Conservation (phyloP, 2,888 invertebrate species). For the Nomada goodeniana region DNA sequence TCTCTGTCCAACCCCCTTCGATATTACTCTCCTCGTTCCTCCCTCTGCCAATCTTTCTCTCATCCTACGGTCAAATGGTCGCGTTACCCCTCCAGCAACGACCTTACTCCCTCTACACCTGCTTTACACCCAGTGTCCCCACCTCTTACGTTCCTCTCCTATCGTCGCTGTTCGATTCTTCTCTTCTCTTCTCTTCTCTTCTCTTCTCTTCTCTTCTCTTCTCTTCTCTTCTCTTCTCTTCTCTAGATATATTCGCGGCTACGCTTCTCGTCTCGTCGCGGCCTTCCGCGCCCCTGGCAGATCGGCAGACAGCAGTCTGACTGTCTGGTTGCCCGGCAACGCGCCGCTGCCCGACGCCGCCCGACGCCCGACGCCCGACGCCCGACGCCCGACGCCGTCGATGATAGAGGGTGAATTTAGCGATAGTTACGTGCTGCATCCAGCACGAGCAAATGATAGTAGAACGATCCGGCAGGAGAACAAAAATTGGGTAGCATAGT, state of each 20-base stretch:
- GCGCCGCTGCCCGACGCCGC: constrained; percentile 73
- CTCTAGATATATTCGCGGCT: constrained; percentile 7
- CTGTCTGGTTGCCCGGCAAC: constrained; percentile 82
- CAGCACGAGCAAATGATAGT: constrained; percentile 59
- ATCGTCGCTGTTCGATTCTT: constrained; percentile 25
- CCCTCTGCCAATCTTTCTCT: constrained; percentile 7
- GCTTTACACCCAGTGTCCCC: constrained; percentile 31
- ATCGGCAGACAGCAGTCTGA: constrained; percentile 80
- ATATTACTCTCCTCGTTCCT: constrained; percentile 13
- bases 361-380: constrained; percentile 58
- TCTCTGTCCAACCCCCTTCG: constrained; percentile 14
- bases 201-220: constrained; percentile 21
- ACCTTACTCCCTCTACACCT: constrained; percentile 65
- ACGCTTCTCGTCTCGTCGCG: constrained; percentile 49
- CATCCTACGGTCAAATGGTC: constrained; percentile 61
- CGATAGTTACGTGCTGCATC: constrained; percentile 61
- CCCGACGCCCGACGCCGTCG: constrained; percentile 64
- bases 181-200: constrained; percentile 12
- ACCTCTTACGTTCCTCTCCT: constrained; percentile 15
- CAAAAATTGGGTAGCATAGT: constrained; percentile 1
- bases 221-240: constrained; percentile 18
- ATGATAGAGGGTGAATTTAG: constrained; percentile 75
- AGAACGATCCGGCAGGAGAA: neutral
- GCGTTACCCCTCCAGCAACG: constrained; percentile 57
- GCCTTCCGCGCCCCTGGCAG: constrained; percentile 67